Conservation (phyloP, 2,888 invertebrate genomes). For the Drosophila neoperkinsi region DNA sequence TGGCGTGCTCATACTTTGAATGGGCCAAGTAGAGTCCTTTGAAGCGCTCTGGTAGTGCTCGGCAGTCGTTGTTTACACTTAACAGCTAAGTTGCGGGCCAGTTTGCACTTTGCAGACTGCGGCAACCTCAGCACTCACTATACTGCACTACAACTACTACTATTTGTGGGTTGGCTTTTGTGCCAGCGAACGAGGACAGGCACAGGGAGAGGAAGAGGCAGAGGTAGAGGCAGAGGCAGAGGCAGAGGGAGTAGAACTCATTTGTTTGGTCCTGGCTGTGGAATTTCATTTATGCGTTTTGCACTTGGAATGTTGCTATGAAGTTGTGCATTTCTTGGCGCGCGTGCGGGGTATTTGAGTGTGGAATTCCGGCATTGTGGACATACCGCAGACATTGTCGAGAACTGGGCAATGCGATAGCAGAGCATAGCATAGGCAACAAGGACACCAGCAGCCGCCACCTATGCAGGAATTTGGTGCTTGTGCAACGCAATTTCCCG, state of each 20-base stretch:
- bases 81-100: slow-evolving; percentile 9
- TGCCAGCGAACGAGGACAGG: background rate
- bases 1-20: background rate
- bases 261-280: slow-evolving; percentile 52
- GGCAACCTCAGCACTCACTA: background rate
- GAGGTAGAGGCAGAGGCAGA: background rate
- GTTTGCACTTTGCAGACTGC: slow-evolving; percentile 19
- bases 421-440: background rate
- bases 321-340: slow-evolving; percentile 79
- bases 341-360: slow-evolving; percentile 77
- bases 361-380: slow-evolving; percentile 78
- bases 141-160: background rate
- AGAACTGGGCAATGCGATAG: slow-evolving; percentile 16
- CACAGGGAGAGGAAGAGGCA: background rate
- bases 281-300: slow-evolving; percentile 78
- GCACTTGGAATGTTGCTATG: slow-evolving; percentile 74
- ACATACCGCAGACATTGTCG: slow-evolving; percentile 73
- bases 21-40: background rate
- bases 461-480: slow-evolving; percentile 56
- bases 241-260: slow-evolving; percentile 25
- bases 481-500: slow-evolving; percentile 63
- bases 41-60: background rate
- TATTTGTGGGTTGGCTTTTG: slow-evolving; percentile 18
- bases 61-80: slow-evolving; percentile 16
- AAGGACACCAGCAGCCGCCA: slow-evolving; percentile 30